These are phyloP conservation scores for Remorina albescens DNA, from an alignment of 2,797 vertebrate genomes.

Conservation along the genomic window DNA sequence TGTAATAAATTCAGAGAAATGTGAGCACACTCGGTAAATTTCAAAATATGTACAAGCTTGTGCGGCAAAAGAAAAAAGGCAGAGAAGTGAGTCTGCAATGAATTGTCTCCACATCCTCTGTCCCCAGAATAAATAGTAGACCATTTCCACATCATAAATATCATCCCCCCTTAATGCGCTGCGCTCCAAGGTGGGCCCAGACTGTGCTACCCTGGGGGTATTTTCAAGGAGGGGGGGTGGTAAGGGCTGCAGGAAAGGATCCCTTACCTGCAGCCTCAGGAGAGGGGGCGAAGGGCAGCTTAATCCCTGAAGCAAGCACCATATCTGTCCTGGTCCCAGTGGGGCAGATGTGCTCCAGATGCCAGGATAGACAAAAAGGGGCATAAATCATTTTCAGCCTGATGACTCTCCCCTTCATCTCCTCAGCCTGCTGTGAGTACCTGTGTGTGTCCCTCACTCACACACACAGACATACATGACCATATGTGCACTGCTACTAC, in stretches of 20 bases:
- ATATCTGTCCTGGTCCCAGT: conserved; percentile 70
- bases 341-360: conserved; percentile 75
- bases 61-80: conserved; percentile 1
- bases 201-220: conserved; percentile 34
- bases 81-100: conserved; percentile 28
- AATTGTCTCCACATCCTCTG: conserved; percentile 65
- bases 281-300: conserved; percentile 67
- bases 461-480: background rate
- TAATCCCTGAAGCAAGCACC: conserved; percentile 77
- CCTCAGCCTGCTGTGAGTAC: conserved; percentile 34
- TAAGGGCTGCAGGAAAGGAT: conserved; percentile 43
- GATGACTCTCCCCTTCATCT: conserved; percentile 74
- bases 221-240: conserved; percentile 28
- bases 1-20: conserved; percentile 16
- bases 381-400: conserved; percentile 87
- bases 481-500: background rate
- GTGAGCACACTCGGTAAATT: conserved; percentile 18
- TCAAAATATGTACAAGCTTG: conserved; percentile 21
- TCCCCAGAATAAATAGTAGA: conserved; percentile 78
- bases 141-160: conserved; percentile 84
- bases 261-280: conserved; percentile 61
- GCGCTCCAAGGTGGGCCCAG: conserved; percentile 66
- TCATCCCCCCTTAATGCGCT: conserved; percentile 71
- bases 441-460: background rate
- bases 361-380: conserved; percentile 68